Evolutionary conservation across 2,888 invertebrate genomes (phyloP).

Genomic region (Eupeodes luniger): DNA sequence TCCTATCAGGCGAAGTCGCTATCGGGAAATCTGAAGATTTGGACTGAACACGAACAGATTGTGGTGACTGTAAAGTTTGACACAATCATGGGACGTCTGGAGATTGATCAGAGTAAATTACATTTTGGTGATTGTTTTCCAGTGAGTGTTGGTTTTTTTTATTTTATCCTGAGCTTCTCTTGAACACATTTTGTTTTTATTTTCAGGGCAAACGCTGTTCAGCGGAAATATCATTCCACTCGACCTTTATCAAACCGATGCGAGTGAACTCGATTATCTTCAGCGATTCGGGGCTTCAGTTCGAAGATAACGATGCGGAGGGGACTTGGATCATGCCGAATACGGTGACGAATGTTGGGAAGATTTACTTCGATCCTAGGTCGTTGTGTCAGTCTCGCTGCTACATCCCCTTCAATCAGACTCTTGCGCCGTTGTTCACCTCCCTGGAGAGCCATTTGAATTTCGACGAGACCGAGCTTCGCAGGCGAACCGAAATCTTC

Average conservation of each 20-base stretch:
- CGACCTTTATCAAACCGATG: conserved; percentile 92
- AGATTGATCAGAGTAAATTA: conserved; percentile 88
- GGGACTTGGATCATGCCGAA: conserved; percentile 84
- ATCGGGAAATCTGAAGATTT: conserved; percentile 89
- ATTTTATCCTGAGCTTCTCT: background rate
- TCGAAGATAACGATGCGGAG: conserved; percentile 84
- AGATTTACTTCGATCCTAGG: conserved; percentile 90
- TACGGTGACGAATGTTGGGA: conserved; percentile 86
- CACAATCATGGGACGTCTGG: conserved; percentile 90
- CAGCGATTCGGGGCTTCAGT: conserved; percentile 87
- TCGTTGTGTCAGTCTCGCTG: conserved; percentile 86
- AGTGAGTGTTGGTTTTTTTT: conserved; percentile 85
- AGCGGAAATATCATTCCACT: conserved; percentile 91
- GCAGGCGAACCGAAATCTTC: conserved; percentile 82
- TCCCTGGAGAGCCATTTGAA: conserved; percentile 79
- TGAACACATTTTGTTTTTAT: background rate
- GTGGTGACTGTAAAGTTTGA: conserved; percentile 90
- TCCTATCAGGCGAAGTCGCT: conserved; percentile 88
- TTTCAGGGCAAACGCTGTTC: conserved; percentile 90
- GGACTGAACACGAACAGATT: conserved; percentile 89
- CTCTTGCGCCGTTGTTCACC: conserved; percentile 55
- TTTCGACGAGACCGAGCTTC: conserved; percentile 82
- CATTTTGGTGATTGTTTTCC: conserved; percentile 92
- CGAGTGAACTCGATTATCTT: conserved; percentile 86
- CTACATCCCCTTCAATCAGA: conserved; percentile 80